Base-by-base conservation (phyloP, 2,797 vertebrate species). In the Sebastes cheni region DNA sequence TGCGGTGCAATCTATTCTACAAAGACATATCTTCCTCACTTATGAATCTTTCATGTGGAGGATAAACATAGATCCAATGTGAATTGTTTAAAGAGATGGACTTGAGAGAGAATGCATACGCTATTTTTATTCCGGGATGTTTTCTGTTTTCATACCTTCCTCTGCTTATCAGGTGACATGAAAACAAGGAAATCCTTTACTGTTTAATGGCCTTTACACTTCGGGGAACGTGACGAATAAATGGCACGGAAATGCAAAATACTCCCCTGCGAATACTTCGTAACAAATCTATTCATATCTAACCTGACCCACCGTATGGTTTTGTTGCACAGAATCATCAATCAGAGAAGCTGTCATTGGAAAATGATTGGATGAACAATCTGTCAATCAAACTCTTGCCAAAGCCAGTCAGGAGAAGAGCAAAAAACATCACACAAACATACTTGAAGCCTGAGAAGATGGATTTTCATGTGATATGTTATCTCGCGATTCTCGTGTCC, bases 1-100 rank as follows among this genome's bases (percentile, higher is more conserved):
- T 80, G 62, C 34, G 2, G 18, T 13, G 27, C 52, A 85, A 76
- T 30, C 70, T 69, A 62, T 73, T 83, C 27, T 54, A 61, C 72
- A 80, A 80, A 85, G 70, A 75, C 23, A 36, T 56, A 70, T 71
- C 60, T 36, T 61, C 54, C 82, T 79, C 59, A 22, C 59, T 60
- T 71, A 61, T 84, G 61, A 90, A 65, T 83, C 72, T 84, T 76
- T 91, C 50, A 82, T 86, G 71, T 56, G 20, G 22, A 59, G 76
- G 76, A 88, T 67, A 79, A 86, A 80, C 82, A 84, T 34, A 55
- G 76, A 83, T 65, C 70, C 68, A 71, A 54, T 62, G 22, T 54
- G 10, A 60, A 55, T n/a, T 50, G 72, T 80, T 69, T 68, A 34
- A 74, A 79, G 29, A 69, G 52, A 46, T 61, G 70, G 29, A 64